Evolutionary conservation across 2,888 invertebrate species (phyloP).

Genomic region (Brachyptera putata): DNA sequence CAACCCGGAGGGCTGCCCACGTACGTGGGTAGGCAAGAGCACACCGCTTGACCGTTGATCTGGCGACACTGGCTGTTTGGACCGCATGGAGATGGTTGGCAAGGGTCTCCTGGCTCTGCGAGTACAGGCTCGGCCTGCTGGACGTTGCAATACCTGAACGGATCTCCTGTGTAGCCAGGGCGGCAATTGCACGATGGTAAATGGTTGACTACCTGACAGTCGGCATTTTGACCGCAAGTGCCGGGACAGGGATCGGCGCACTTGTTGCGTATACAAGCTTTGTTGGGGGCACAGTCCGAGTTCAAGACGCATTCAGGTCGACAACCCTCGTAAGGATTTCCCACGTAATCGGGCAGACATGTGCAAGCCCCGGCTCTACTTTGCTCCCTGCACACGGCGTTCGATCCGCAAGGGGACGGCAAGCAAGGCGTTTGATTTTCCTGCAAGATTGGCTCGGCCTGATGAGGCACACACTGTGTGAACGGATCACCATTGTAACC

Average conservation of each 20-base stretch:
- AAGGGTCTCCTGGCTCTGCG: conserved; percentile 46
- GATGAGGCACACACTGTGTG: conserved; percentile 45
- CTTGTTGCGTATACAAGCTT: conserved; percentile 48
- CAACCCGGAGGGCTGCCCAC: conserved; percentile 65
- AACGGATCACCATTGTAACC: conserved; percentile 44
- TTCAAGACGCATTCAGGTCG: conserved; percentile 50
- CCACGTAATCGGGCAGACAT: conserved; percentile 66
- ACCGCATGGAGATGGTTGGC: conserved; percentile 70
- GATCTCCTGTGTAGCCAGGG: conserved; percentile 68
- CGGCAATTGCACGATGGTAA: conserved; percentile 52
- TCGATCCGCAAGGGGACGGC: conserved; percentile 37
- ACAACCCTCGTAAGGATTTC: conserved; percentile 51
- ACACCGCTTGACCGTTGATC: conserved; percentile 64
- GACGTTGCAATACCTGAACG: conserved; percentile 54
- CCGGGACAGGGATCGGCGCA: conserved; percentile 57
- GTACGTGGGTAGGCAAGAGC: conserved; percentile 63
- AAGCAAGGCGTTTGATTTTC: conserved; percentile 31
- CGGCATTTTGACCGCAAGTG: conserved; percentile 44
- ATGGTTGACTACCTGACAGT: conserved; percentile 43
- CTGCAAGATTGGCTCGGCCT: conserved; percentile 26
- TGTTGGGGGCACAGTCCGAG: conserved; percentile 48
- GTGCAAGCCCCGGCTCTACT: conserved; percentile 64
- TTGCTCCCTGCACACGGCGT: conserved; percentile 65
- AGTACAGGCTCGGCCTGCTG: conserved; percentile 23
- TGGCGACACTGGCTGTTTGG: conserved; percentile 75